Percentiles rank a stretch among this genome's conserved stretches.
phyloP scores from a whole-genome alignment of 2,113 vertebrate genomes.

The Callaeas wilsoni region DNA sequence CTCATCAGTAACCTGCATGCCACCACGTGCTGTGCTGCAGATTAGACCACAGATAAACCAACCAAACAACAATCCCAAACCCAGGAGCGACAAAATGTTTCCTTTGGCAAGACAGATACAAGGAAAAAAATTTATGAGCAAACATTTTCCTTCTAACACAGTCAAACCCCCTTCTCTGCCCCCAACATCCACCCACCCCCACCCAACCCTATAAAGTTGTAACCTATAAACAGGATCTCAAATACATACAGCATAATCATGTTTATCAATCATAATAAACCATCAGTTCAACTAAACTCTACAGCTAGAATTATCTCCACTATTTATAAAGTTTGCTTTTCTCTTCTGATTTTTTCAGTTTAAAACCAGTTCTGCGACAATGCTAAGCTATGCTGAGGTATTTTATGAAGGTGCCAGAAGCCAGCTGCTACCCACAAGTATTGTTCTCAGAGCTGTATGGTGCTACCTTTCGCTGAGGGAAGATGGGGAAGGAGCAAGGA shows the following conservation, averaged over 20 bases:
- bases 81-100: constrained; percentile 80
- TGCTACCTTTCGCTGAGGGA: constrained; percentile 45
- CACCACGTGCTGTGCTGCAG: constrained; percentile 46
- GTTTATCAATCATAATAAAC: constrained; percentile 72
- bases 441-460: constrained; percentile 65
- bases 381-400: constrained; percentile 95
- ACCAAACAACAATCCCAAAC: constrained; percentile 65
- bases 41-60: constrained; percentile 70
- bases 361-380: constrained; percentile 81
- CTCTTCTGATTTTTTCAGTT: constrained; percentile 76
- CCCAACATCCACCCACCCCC: constrained; percentile 53
- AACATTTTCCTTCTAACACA: constrained; percentile 71
- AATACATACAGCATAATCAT: constrained; percentile 74
- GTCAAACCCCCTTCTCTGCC: constrained; percentile 51
- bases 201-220: constrained; percentile 67
- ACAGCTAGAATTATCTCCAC: constrained; percentile 79
- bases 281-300: constrained; percentile 86
- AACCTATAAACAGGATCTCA: constrained; percentile 75
- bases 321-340: constrained; percentile 80
- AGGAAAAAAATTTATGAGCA: constrained; percentile 63
- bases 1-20: constrained; percentile 43
- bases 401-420: constrained; percentile 85
- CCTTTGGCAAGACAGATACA: constrained; percentile 91
- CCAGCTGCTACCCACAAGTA: constrained; percentile 68
- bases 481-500: neutral